Base-by-base conservation (phyloP, 35 echinoderm and acorn worm species). In the Heliocidaris erythrogramma region DNA sequence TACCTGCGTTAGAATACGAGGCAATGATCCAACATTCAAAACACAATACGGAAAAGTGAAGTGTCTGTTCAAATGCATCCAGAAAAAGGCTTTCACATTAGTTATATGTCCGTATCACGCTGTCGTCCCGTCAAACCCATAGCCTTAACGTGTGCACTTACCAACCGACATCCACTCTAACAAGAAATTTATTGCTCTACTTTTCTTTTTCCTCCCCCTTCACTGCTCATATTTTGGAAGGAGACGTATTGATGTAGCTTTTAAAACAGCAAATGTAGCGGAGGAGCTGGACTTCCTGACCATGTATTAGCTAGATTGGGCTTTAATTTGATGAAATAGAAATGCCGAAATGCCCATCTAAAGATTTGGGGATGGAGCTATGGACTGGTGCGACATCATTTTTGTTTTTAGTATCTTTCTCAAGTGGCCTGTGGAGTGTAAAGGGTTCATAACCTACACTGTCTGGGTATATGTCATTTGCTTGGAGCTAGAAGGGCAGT, bases 151-250 rank as follows among this genome's bases (percentile, higher is more conserved):
- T 56, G 65, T 78, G 65, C 65, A 78, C 65, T 78, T 78, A 78
- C 65, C 65, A 27, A 7, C 65, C 18, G 65, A 78, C 65, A 48
- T 89, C 87, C 87, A 89, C 47, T 32, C 31, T 48, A 92, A 92
- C 91, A 92, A 92, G 91, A 92, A 92, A 92, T 92, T 52, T 92
- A 92, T 92, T 92, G 91, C 91, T 92, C 91, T 48, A 59, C 49
- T 92, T 92, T 89, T 48, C 87, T 49, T 59, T 59, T 50, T 24
- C 17, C 27, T 24, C 21, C 65, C 65, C 65, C 18, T 27, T 5
- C 60, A 92, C 91, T 59, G 47, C 48, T 59, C 91, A 92, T 92
- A 92, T 92, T 92, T 92, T 92, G 49, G 91, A 59, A 30, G 49
- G 50, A 48, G 91, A 56, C 47, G 31, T 92, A 92, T 92, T 92